phyloP scores from a whole-genome alignment of 2,113 vertebrate species.

The Cebus imitator region DNA sequence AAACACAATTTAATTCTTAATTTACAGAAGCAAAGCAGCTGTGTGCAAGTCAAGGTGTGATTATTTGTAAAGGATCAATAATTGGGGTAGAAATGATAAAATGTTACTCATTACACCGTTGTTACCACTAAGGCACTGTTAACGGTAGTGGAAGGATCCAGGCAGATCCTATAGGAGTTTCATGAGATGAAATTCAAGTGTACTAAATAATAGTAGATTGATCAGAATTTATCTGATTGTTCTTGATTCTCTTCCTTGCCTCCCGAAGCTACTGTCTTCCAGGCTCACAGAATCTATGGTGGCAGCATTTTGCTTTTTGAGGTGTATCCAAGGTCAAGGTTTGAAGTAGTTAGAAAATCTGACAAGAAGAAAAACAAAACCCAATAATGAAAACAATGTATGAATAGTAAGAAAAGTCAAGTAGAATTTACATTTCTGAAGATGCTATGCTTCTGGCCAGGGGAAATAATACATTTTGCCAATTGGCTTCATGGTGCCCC shows the following conservation, averaged over 20 bases:
- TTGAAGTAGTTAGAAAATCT: neutral
- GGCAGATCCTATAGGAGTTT: neutral
- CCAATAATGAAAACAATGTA: neutral
- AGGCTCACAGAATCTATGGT: neutral
- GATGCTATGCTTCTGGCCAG: neutral
- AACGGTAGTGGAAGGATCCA: neutral
- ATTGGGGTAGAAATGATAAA: neutral
- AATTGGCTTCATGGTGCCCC: neutral
- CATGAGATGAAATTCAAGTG: neutral
- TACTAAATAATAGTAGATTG: neutral
- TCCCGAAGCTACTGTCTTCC: neutral
- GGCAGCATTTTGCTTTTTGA: neutral
- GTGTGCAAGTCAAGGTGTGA: neutral
- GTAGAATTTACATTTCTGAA: constrained; percentile 40
- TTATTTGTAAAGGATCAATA: neutral
- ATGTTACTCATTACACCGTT: neutral
- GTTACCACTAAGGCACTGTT: neutral
- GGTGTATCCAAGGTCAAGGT: neutral
- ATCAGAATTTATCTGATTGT: neutral
- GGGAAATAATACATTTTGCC: constrained; percentile 5
- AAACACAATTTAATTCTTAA: neutral
- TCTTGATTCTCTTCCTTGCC: neutral
- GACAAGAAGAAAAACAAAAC: constrained; percentile 14
- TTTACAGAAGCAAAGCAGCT: neutral
- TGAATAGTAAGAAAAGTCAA: constrained; percentile 36